Base-by-base conservation (phyloP, 2,888 invertebrate genomes). In the Drosophila macrospina region DNA sequence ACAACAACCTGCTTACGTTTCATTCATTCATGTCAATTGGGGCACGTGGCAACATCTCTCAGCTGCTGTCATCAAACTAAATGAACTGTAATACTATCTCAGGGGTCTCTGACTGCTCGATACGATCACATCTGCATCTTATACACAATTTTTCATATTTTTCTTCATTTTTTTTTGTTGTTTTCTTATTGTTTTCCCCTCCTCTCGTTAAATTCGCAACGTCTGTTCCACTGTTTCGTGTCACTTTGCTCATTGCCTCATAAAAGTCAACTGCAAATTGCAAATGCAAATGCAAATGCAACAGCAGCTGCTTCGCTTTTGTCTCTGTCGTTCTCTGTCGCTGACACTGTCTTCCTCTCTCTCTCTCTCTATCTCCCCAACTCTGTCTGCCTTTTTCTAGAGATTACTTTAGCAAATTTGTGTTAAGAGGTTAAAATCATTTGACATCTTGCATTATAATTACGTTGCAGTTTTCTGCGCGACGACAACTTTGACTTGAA, bases 401-500 rank as follows among this genome's bases (percentile, higher is more conserved):
- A 20, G 32, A 26, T 26, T 44, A 37, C 30, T n/a, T 54, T 52
- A 36, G 47, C 50, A 61, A 44, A 75, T 76, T 67, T 57, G 69
- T 74, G 74, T 52, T 48, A 87, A 77, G 69, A 79, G 88, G 88
- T 85, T 85, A 66, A 77, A 82, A 54, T 64, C 65, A 74, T 74
- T 85, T 87, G 71, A 85, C 88, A 79, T 74, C 74, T 73, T 69
- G 70, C 57, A 70, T 72, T 72, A 67, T 69, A 84, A 82, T 84
- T 74, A 63, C 34, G 65, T 45, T 26, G 65, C 59, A 75, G 32
- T 59, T 69, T 61, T 41, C 45, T 32, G 28, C 39, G 5, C 13
- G 20, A 30, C 24, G 36, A n/a, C 41, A 54, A 41, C 24, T 42
- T 34, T 32, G 55, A 20, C 51, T 62, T 44, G n/a, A 39, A 37